A percentile compares a stretch with the other conserved stretches of the same genome.
Conservation (phyloP, 1,140 invertebrate genomes). For the Nephila pilipes region DNA sequence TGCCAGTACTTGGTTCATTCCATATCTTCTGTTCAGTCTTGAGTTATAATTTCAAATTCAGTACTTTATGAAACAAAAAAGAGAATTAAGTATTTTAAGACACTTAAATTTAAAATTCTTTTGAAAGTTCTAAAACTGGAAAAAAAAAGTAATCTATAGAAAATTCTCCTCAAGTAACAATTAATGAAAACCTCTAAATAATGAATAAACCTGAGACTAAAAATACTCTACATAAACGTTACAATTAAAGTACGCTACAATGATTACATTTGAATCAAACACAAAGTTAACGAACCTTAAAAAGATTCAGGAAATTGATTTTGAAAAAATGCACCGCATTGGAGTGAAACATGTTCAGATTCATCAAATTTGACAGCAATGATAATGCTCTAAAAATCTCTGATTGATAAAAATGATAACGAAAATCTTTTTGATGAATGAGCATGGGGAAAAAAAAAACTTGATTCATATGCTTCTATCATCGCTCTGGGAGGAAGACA, state of each 20-base stretch:
- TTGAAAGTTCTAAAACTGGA: no score
- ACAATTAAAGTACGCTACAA: background rate
- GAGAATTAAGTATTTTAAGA: no score
- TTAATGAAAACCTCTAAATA: no score
- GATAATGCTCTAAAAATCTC: background rate
- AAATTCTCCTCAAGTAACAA: no score
- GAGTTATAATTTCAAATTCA: no score
- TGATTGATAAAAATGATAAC: background rate
- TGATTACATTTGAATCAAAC: background rate
- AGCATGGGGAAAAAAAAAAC: background rate
- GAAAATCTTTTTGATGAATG: background rate
- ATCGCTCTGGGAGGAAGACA: background rate
- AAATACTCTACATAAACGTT: background rate
- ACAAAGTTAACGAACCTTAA: background rate
- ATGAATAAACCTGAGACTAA: no score
- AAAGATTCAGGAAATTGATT: background rate
- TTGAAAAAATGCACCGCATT: background rate
- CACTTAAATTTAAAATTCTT: no score
- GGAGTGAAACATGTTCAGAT: background rate
- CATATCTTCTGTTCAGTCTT: no score
- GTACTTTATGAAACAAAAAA: no score
- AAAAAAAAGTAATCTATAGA: no score
- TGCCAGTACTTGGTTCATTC: no score
- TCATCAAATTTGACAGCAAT: background rate
- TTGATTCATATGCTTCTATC: slow-evolving; percentile 3